phyloP scores from a whole-genome alignment of 2,888 invertebrate species.

The Acholoe squamosa region DNA sequence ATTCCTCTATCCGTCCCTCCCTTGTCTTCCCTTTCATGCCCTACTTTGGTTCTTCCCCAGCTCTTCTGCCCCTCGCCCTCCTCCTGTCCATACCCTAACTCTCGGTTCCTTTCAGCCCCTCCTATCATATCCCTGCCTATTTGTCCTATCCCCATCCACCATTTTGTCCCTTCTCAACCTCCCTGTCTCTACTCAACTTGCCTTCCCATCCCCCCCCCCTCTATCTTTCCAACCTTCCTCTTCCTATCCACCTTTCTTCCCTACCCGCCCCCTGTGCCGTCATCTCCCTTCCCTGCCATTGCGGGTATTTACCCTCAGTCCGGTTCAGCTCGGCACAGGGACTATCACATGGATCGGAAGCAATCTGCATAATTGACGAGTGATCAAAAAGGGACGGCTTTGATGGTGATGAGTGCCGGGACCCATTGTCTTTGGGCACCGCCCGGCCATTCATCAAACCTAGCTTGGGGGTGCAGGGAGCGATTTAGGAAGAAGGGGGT shows the following conservation, averaged over 20 bases:
- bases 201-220: not conserved
- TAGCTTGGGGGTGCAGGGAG: not conserved
- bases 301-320: not conserved
- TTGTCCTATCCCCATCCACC: no score
- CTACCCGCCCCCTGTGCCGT: not conserved
- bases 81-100: no score
- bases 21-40: no score
- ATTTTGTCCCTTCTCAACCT: no score
- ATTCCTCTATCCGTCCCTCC: no score
- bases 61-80: no score
- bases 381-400: constrained; percentile 47
- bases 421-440: constrained; percentile 39
- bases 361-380: constrained; percentile 57
- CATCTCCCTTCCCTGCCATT: not conserved
- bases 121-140: no score
- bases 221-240: not conserved
- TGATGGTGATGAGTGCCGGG: constrained; percentile 56
- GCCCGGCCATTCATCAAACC: constrained; percentile 45
- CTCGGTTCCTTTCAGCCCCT: no score
- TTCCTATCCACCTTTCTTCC: not conserved
- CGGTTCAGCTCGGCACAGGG: constrained; percentile 17
- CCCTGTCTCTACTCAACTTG: not conserved
- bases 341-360: constrained; percentile 55
- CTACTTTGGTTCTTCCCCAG: no score
- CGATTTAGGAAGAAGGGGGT: not conserved